phyloP scores from a whole-genome alignment of 2,113 vertebrate genomes.

The Pygoscelis antarcticus region DNA sequence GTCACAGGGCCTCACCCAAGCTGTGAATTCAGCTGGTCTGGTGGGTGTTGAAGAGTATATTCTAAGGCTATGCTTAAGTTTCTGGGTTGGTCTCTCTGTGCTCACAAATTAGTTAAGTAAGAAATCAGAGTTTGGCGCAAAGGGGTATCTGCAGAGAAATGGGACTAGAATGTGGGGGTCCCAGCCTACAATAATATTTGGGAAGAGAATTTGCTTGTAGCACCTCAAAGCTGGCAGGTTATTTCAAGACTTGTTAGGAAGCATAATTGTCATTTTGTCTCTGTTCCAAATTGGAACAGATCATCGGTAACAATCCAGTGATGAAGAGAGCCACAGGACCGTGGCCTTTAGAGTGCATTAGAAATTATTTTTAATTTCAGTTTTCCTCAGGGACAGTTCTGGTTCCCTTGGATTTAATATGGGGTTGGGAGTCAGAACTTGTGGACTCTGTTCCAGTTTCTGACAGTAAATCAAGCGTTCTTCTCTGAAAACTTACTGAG shows the following conservation, averaged over 20 bases:
- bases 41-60: neutral
- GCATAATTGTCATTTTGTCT: slow-evolving; percentile 38
- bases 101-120: neutral
- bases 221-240: neutral
- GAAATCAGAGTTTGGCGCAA: neutral
- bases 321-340: neutral
- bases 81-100: neutral
- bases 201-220: slow-evolving; percentile 6
- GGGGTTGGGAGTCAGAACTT: neutral
- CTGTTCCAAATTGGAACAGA: slow-evolving; percentile 33
- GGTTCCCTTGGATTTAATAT: neutral
- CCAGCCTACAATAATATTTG: neutral
- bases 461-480: neutral
- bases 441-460: neutral
- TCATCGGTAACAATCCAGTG: neutral
- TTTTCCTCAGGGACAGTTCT: neutral
- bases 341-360: neutral
- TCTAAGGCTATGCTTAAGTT: neutral
- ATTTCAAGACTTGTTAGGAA: slow-evolving; percentile 17
- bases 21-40: neutral
- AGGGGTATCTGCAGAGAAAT: neutral
- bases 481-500: neutral
- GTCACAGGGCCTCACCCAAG: neutral
- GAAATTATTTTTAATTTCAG: slow-evolving; percentile 19
- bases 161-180: neutral